These are phyloP conservation scores for Electrona antarctica DNA, from an alignment of 2,113 vertebrate species.

Conservation along the genomic window DNA sequence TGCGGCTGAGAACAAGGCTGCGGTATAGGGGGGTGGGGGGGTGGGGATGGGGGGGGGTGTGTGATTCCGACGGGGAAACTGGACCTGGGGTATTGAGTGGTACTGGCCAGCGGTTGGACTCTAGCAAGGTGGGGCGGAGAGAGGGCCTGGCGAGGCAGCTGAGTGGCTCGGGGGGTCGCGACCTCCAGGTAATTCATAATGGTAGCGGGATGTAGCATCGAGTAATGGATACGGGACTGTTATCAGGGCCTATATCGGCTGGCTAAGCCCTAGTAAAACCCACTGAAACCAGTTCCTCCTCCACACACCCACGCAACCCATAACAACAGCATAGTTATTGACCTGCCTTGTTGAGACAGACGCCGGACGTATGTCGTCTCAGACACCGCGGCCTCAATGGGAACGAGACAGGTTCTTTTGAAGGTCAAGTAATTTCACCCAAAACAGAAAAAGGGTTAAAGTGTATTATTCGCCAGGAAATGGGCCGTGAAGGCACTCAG, in stretches of 20 bases:
- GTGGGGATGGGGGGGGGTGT: conserved; percentile 8
- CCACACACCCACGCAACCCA: conserved; percentile 34
- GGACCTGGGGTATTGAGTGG: conserved; percentile 75
- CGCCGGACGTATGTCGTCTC: conserved; percentile 40
- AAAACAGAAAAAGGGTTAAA: conserved; percentile 34
- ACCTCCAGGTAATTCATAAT: conserved; percentile 63
- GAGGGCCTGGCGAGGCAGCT: conserved; percentile 39
- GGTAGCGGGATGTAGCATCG: conserved; percentile 52
- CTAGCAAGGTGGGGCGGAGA: conserved; percentile 43
- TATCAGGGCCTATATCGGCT: conserved; percentile 64
- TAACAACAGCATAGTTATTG: conserved; percentile 52
- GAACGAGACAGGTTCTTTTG: conserved; percentile 8
- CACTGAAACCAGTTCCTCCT: conserved; percentile 36
- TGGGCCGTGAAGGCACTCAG: conserved; percentile 53
- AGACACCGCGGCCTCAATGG: neutral
- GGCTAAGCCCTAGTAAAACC: conserved; percentile 63
- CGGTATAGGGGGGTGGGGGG: neutral
- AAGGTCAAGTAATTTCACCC: conserved; percentile 24
- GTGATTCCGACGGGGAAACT: conserved; percentile 64
- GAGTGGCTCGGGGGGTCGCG: conserved; percentile 59
- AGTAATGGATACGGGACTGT: conserved; percentile 69
- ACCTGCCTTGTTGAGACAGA: conserved; percentile 29
- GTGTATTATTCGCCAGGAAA: conserved; percentile 46
- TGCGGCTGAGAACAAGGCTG: conserved; percentile 37
- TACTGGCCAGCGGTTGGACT: conserved; percentile 60